Conservation (phyloP, 2,113 vertebrate genomes). For the Arenaria interpres region DNA sequence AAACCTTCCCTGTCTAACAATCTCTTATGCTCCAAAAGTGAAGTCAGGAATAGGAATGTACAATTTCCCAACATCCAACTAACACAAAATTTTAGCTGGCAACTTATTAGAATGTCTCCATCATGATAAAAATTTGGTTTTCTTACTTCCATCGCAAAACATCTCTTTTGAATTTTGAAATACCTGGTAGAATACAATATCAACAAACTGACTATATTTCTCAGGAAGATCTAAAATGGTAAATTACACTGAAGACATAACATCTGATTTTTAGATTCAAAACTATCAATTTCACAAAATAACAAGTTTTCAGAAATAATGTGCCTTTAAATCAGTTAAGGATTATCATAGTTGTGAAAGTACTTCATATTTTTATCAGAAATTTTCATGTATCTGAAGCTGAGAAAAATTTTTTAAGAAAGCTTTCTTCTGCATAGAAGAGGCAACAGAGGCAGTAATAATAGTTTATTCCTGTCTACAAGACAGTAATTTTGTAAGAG, state of each 20-base stretch:
- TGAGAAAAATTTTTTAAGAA: neutral
- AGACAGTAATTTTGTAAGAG: neutral
- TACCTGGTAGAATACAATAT: neutral
- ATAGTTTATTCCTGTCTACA: neutral
- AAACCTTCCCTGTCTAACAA: neutral
- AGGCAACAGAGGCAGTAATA: neutral
- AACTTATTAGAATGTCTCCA: neutral
- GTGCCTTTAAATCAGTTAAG: neutral
- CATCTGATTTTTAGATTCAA: neutral
- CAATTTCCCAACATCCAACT: neutral
- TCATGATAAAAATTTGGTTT: neutral
- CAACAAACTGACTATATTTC: neutral
- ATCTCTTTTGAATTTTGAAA: neutral
- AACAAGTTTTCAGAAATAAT: neutral
- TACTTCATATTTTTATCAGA: neutral
- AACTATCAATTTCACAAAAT: neutral
- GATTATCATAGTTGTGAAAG: neutral
- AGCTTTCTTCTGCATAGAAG: neutral
- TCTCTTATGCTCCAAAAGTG: neutral
- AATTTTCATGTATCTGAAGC: neutral
- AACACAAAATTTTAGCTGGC: neutral
- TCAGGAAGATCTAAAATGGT: neutral
- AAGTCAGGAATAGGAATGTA: neutral
- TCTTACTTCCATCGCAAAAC: neutral
- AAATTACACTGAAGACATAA: neutral